Evolutionary conservation across 2,888 invertebrate genomes (phyloP), one percentile per base, ranked within the genome.

Genomic region (Drosophila kuntzei): DNA sequence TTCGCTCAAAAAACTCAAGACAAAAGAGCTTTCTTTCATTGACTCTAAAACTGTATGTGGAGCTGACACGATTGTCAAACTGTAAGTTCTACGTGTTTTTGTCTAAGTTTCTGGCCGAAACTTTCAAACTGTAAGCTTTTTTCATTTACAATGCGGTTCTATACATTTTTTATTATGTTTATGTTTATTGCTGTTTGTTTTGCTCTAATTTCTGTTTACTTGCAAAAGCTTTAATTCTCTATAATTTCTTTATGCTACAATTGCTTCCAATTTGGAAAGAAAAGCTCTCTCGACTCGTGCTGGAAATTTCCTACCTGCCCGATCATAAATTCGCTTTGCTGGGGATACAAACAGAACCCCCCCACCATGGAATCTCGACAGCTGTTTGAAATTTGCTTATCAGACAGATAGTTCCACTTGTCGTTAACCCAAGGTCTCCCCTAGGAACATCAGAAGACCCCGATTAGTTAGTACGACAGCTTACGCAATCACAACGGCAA

Each of bases 1-100:
- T 87, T 81, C 85, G 83, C 87, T 85, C 86, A 80, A 78, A 70
- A 22, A 43, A 32, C 27, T 22, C n/a, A 4, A 50, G 7, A 0
- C 5, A 16, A 32, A 43, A 55, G n/a, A 49, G 34, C 36, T 55
- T 22, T 64, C 34, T 36, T 44, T 8, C 9, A n/a, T 0, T 25
- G 22, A 7, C 7, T 51, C 3, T 16, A 12, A 65, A 0, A 14
- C 12, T 27, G 7, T 9, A 27, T 1, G 9, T 2, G 9, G 7
- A 9, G 8, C 27, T 20, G 8, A 4, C 1, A 14, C 16, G 50
- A 25, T 14, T 54, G 22, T 14, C 22, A 14, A 54, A 54, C 54
- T 43, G 54, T 43, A 11, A 9, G n/a, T 16, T 36, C 29, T 20
- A n/a, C 20, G 5, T 3, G 29, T n/a, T 20, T n/a, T 16, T n/a